phyloP scores from a whole-genome alignment of 2,113 vertebrate species.

The Campylorhamphus procurvoides region DNA sequence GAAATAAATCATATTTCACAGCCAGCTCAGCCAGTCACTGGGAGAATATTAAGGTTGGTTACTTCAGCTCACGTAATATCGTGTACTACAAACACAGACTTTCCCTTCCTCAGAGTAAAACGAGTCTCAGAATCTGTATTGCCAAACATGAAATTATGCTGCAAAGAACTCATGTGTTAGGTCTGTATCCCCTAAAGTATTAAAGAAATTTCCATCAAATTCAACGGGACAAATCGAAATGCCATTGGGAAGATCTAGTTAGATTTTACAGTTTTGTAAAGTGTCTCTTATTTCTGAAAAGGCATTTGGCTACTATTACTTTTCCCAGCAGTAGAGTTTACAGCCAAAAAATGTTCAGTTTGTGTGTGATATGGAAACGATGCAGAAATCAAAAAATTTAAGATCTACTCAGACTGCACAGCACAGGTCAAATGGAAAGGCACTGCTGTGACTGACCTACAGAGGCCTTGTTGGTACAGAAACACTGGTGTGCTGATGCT shows the following conservation, averaged over 20 bases:
- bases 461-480: neutral
- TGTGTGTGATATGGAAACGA: neutral
- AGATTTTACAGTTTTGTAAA: neutral
- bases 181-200: neutral
- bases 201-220: neutral
- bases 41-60: neutral
- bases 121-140: neutral
- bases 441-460: neutral
- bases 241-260: neutral
- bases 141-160: neutral
- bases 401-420: neutral
- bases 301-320: neutral
- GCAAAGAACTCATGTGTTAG: neutral
- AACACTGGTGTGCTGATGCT: neutral
- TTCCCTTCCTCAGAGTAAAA: neutral
- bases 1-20: neutral
- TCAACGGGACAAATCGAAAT: neutral
- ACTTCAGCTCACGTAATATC: neutral
- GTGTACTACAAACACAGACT: neutral
- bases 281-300: neutral
- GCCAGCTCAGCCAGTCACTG: neutral
- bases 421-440: neutral
- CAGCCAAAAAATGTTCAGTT: neutral
- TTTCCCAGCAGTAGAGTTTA: neutral
- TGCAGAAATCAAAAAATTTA: neutral